Base-by-base conservation (phyloP, 2,888 invertebrate genomes). In the Gymnosoma rotundatum region DNA sequence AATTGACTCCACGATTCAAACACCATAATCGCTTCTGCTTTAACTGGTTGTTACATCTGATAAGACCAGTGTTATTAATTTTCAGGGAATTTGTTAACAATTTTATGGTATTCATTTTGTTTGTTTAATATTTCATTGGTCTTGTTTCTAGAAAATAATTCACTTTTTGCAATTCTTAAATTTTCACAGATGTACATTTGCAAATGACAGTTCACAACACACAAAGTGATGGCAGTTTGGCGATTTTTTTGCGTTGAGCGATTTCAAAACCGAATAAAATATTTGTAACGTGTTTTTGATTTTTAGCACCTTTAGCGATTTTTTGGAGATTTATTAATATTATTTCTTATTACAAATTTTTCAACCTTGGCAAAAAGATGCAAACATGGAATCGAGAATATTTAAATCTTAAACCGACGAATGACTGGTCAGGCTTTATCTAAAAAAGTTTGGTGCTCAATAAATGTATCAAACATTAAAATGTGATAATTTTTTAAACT, bases 41-140 rank as follows among this genome's bases (percentile, higher is more conserved):
- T n/a, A 72, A 64, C 14, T 54, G 63, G n/a, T 56, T 66, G 36
- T 52, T 36, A 20, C 48, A 64, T 0, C 45, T 18, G 9, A 60
- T 58, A 6, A 78, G 1, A 16, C n/a, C 9, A 18, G 18, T 16
- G 14, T 63, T 63, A n/a, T 56, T 78, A 18, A 20, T 20, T 70
- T 74, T 81, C n/a, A 81, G 52, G 16, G 14, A 32, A 56, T 81
- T 81, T 18, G 38, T 70, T 18, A 78, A 54, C 20, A 74, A 61
- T 38, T 69, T 78, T 50, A 84, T 56, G 8, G 52, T 50, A 45
- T 74, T 84, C 84, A 84, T 84, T 20, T 73, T 60, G 16, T 9
- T 64, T 54, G 16, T 12, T 32, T 42, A 48, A 16, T 36, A 42
- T 45, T n/a, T 25, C 58, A 20, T 67, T 25, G 2, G 38, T 54